Conservation (phyloP, 2,888 invertebrate genomes). For the Tetrapedia diversipes region DNA sequence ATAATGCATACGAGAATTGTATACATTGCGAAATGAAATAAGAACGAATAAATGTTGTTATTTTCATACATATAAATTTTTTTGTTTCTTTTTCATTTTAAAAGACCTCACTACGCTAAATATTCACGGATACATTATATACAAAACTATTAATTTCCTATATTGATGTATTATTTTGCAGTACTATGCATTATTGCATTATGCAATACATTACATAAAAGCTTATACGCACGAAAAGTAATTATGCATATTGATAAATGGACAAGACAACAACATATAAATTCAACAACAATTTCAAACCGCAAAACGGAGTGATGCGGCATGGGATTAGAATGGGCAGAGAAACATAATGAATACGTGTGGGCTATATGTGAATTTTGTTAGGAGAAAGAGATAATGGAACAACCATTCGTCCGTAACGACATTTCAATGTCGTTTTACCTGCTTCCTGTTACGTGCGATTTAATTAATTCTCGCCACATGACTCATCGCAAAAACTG, state of each 20-base stretch:
- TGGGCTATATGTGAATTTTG: constrained; percentile 45
- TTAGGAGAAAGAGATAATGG: constrained; percentile 38
- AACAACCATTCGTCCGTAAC: constrained; percentile 35
- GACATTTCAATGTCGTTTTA: constrained; percentile 58
- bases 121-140: too few species aligned
- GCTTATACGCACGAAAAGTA: not conserved
- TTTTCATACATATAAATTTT: too few species aligned
- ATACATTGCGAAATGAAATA: too few species aligned
- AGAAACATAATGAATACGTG: constrained; percentile 26
- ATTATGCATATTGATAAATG: constrained; percentile 15
- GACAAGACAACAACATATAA: not conserved
- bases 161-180: not conserved
- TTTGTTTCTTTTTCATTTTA: not conserved
- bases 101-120: too few species aligned
- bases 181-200: not conserved
- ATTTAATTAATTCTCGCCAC: constrained; percentile 63
- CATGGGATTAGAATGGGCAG: constrained; percentile 10
- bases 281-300: constrained; percentile 6
- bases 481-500: constrained; percentile 57
- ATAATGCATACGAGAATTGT: too few species aligned
- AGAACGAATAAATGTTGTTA: too few species aligned
- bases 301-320: not conserved
- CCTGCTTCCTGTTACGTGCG: constrained; percentile 57
- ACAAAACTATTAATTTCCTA: not conserved
- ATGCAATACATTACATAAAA: not conserved